Evolutionary conservation across 2,113 vertebrate species (phyloP).

Genomic region (Toxotes jaculatrix): DNA sequence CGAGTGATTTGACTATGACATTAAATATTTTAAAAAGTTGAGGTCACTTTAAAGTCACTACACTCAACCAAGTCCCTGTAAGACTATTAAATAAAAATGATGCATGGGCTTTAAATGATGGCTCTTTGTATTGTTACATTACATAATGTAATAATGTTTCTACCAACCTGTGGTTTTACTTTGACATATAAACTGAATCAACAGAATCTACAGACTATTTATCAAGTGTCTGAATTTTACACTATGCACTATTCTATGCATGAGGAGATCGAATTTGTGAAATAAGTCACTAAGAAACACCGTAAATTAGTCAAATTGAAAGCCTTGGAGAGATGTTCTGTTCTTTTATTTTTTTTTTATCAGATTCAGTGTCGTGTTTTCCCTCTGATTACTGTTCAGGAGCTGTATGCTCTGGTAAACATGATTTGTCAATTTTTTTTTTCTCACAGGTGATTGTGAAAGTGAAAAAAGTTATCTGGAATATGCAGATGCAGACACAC

Average conservation of each 20-base stretch:
- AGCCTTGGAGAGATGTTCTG: background rate
- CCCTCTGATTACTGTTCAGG: background rate
- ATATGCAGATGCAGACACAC: no score
- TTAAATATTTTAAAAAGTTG: background rate
- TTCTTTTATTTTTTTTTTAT: background rate
- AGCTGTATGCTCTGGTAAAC: background rate
- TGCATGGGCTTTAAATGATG: background rate
- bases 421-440: slow-evolving; percentile 3
- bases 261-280: slow-evolving; percentile 31
- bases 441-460: background rate
- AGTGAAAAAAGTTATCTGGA: background rate
- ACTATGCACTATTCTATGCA: background rate
- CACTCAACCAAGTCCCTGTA: background rate
- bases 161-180: no score
- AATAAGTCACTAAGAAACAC: slow-evolving; percentile 11
- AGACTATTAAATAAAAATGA: background rate
- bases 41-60: background rate
- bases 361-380: background rate
- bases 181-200: no score
- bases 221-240: background rate
- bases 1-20: background rate
- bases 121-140: no score
- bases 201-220: no score
- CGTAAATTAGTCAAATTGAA: slow-evolving; percentile 21
- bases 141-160: no score